Conservation (phyloP, 2,797 vertebrate genomes). For the Platyrinchus mystaceus region DNA sequence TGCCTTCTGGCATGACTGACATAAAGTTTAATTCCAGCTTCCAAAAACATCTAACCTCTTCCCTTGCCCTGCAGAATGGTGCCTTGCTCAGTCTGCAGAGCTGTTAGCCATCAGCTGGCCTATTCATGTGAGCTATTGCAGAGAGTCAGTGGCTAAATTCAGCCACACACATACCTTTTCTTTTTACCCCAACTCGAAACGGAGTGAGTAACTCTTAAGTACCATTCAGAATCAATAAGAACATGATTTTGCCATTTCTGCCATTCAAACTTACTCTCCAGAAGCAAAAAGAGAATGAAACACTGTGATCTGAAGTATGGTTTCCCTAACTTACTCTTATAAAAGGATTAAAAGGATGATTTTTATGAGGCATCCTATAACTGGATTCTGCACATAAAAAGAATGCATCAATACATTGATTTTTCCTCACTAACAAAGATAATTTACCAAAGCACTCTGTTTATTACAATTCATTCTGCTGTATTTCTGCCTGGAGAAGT, state of each 20-base stretch:
- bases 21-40: not conserved
- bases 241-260: constrained; percentile 34
- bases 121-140: not conserved
- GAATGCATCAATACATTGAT: constrained; percentile 22
- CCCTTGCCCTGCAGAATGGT: not conserved
- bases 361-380: constrained; percentile 39
- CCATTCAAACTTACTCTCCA: not conserved
- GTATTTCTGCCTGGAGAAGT: constrained; percentile 25
- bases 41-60: not conserved
- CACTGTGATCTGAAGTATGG: not conserved
- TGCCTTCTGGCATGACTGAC: not conserved
- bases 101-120: not conserved
- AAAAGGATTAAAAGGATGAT: constrained; percentile 31
- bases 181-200: not conserved
- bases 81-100: not conserved
- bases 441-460: constrained; percentile 45
- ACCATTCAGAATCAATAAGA: constrained; percentile 12
- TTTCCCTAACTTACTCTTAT: constrained; percentile 9
- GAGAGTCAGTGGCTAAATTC: not conserved
- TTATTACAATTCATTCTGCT: constrained; percentile 46
- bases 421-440: constrained; percentile 59
- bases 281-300: not conserved
- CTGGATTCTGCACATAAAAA: constrained; percentile 38
- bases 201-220: not conserved
- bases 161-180: not conserved